Evolutionary conservation across 92 coral and sea anemone genomes (phyloP).

Genomic region (Porites rus): DNA sequence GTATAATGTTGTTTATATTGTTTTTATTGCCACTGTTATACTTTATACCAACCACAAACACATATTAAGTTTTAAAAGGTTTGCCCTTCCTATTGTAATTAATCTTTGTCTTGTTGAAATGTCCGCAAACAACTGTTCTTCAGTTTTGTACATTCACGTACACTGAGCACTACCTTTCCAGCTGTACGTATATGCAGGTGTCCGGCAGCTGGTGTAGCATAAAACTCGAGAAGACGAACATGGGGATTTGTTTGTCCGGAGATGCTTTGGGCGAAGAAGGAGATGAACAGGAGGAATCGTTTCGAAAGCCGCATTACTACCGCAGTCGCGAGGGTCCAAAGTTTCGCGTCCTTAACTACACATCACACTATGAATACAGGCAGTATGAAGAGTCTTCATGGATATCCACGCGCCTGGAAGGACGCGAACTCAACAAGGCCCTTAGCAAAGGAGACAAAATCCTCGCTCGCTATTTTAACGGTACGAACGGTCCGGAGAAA

Average conservation of each 20-base stretch:
- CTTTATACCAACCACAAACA: neutral
- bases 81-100: neutral
- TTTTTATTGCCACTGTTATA: neutral
- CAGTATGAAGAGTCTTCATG: conserved; percentile 80
- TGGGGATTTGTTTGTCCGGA: conserved; percentile 65
- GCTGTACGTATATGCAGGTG: too few relatives aligned
- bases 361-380: conserved; percentile 81
- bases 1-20: neutral
- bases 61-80: neutral
- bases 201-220: too few relatives aligned
- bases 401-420: conserved; percentile 74
- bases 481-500: conserved; percentile 85
- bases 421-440: conserved; percentile 58
- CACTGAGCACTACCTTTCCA: neutral
- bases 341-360: conserved; percentile 76
- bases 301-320: conserved; percentile 77
- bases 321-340: conserved; percentile 88
- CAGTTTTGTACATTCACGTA: neutral
- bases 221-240: neutral
- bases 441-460: conserved; percentile 67
- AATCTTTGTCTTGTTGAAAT: neutral
- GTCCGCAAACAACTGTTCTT: neutral
- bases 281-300: conserved; percentile 47
- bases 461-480: conserved; percentile 75
- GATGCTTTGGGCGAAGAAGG: conserved; percentile 54